These are phyloP conservation scores for Sciurus niger DNA, from an alignment of 2,113 vertebrate species.

Conservation along the genomic window DNA sequence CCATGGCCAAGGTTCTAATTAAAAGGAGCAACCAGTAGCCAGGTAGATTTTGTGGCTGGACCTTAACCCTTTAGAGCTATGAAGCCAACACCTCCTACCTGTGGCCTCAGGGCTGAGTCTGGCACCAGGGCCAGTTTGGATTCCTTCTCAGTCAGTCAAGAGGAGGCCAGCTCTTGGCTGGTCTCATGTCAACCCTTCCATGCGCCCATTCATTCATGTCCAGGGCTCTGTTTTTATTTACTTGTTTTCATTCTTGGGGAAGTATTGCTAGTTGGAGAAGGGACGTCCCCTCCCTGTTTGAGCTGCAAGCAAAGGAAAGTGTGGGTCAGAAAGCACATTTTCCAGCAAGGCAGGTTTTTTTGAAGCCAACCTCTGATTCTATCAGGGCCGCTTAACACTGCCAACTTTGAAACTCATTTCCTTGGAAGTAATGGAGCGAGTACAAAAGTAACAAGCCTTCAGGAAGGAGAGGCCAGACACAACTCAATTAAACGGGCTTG, in stretches of 20 bases:
- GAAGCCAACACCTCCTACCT: slow-evolving; percentile 13
- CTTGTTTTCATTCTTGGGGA: slow-evolving; percentile 51
- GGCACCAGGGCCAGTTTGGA: neutral
- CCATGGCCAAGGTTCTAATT: neutral
- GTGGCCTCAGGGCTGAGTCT: neutral
- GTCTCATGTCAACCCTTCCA: neutral
- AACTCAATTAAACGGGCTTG: slow-evolving; percentile 2
- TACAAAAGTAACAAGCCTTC: slow-evolving; percentile 12
- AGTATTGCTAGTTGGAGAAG: neutral
- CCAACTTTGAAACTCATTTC: slow-evolving; percentile 62
- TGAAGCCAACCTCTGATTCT: slow-evolving; percentile 12
- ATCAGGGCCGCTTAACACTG: neutral
- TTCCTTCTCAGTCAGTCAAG: neutral
- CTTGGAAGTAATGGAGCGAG: slow-evolving; percentile 35
- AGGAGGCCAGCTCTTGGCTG: neutral
- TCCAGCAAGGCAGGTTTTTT: neutral
- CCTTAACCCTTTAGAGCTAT: neutral
- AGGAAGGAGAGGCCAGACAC: neutral
- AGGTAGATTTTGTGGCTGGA: slow-evolving; percentile 19
- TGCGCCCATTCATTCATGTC: slow-evolving; percentile 24
- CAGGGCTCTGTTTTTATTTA: slow-evolving; percentile 65
- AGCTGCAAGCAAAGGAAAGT: slow-evolving; percentile 28
- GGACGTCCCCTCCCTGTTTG: neutral
- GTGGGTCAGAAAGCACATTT: neutral
- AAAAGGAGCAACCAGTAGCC: neutral